A percentile compares a stretch with the other conserved stretches of the same genome.
Conservation (phyloP, 2,888 invertebrate genomes). For the Drosophila longiperda region DNA sequence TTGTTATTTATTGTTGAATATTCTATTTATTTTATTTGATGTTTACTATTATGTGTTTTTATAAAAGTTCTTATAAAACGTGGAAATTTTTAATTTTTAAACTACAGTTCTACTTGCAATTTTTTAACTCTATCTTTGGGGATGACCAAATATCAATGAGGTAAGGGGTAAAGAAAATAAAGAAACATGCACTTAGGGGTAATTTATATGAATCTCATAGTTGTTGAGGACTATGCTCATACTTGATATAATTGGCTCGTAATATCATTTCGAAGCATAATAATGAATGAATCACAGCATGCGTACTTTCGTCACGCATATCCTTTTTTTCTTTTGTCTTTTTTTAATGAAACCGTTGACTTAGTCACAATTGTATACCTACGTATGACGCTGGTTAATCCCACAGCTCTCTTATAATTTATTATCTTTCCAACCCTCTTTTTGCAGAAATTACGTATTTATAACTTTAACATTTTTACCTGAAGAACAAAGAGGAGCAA, state of each 20-base stretch:
- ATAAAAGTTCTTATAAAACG: not conserved
- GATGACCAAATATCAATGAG: not conserved
- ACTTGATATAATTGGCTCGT: constrained; percentile 10
- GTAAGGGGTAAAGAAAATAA: not conserved
- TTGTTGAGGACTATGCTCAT: not conserved
- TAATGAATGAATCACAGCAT: constrained; percentile 44
- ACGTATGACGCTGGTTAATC: constrained; percentile 3
- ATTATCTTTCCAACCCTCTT: constrained; percentile 20
- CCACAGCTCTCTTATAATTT: constrained; percentile 18
- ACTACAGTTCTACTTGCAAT: not conserved
- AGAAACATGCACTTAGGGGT: not conserved
- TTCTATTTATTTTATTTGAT: not conserved
- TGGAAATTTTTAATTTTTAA: not conserved
- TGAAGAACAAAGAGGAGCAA: constrained; percentile 13
- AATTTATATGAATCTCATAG: not conserved
- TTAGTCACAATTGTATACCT: constrained; percentile 51
- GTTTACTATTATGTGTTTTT: not conserved
- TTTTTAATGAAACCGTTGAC: constrained; percentile 45
- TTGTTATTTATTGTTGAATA: not conserved
- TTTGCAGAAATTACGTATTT: constrained; percentile 24
- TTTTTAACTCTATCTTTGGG: not conserved
- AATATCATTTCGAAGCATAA: constrained; percentile 9
- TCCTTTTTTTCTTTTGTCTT: constrained; percentile 11
- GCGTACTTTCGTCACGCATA: constrained; percentile 30
- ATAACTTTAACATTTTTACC: constrained; percentile 37